These are phyloP conservation scores for Erinaceus europaeus DNA, from an alignment of 2,113 vertebrate genomes.

Conservation along the genomic window DNA sequence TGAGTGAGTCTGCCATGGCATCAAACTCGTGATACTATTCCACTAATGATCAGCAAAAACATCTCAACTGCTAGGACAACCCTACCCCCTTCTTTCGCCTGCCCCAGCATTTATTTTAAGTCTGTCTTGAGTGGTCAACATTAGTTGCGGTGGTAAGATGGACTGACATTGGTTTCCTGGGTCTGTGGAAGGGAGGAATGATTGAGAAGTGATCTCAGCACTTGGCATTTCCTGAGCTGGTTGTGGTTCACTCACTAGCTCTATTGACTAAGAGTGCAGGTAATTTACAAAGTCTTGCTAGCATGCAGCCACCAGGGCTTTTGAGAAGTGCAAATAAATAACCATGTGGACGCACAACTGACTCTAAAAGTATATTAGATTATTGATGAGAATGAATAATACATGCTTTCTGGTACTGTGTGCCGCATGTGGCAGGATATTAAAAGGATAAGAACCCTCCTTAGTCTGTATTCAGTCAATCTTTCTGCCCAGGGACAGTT, in stretches of 20 bases:
- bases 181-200: background rate
- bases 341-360: background rate
- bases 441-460: background rate
- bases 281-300: constrained; percentile 36
- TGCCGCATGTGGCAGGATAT: constrained; percentile 5
- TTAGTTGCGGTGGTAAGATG: background rate
- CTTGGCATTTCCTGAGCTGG: constrained; percentile 40
- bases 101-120: constrained; percentile 4
- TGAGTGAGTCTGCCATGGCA: background rate
- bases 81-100: background rate
- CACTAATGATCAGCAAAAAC: background rate
- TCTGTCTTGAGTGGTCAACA: background rate
- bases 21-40: background rate
- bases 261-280: constrained; percentile 54
- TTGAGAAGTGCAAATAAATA: constrained; percentile 59
- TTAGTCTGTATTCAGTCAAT: background rate
- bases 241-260: constrained; percentile 31
- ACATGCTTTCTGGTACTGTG: constrained; percentile 1
- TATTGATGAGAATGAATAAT: constrained; percentile 58
- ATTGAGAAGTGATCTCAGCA: background rate
- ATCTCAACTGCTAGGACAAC: background rate
- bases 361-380: constrained; percentile 40
- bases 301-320: constrained; percentile 4
- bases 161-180: background rate
- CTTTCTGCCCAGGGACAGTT: background rate